Conservation (phyloP, 2,888 invertebrate species). For the Epistrophe grossulariae region DNA sequence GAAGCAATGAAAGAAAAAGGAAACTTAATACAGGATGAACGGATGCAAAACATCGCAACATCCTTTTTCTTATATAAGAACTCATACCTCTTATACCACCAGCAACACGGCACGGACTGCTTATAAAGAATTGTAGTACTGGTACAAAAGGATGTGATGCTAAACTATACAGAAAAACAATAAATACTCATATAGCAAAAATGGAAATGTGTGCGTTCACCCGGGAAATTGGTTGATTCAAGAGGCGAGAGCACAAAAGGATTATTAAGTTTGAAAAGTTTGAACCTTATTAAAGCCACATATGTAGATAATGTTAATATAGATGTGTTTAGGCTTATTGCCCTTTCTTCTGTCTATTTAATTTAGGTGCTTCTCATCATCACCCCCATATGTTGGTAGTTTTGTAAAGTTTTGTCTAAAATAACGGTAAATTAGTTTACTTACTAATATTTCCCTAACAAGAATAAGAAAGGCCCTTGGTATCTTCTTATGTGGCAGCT, state of each 20-base stretch:
- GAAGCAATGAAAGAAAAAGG: slow-evolving; percentile 32
- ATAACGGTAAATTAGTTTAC: slow-evolving; percentile 62
- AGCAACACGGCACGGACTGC: not conserved
- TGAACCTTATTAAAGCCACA: slow-evolving; percentile 53
- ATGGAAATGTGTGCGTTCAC: slow-evolving; percentile 50
- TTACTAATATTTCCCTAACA: slow-evolving; percentile 24
- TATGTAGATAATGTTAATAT: slow-evolving; percentile 21
- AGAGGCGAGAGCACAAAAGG: slow-evolving; percentile 52
- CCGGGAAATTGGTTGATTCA: slow-evolving; percentile 65
- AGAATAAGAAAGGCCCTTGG: not conserved
- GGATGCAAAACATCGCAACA: slow-evolving; percentile 64
- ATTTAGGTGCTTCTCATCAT: not conserved
- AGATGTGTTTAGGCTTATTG: not conserved
- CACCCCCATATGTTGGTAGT: not conserved
- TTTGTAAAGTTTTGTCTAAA: slow-evolving; percentile 38
- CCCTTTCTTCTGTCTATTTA: not conserved
- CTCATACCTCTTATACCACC: slow-evolving; percentile 5
- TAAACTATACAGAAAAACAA: slow-evolving; percentile 63
- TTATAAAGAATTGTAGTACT: not conserved
- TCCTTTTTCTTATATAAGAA: slow-evolving; percentile 40
- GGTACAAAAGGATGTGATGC: slow-evolving; percentile 10
- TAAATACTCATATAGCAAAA: slow-evolving; percentile 16
- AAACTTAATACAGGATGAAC: slow-evolving; percentile 57
- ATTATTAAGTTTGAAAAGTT: slow-evolving; percentile 70
- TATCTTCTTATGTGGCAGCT: slow-evolving; percentile 8